Base-by-base conservation (phyloP, 2,797 vertebrate species). In the Gymnothorax reevesii region DNA sequence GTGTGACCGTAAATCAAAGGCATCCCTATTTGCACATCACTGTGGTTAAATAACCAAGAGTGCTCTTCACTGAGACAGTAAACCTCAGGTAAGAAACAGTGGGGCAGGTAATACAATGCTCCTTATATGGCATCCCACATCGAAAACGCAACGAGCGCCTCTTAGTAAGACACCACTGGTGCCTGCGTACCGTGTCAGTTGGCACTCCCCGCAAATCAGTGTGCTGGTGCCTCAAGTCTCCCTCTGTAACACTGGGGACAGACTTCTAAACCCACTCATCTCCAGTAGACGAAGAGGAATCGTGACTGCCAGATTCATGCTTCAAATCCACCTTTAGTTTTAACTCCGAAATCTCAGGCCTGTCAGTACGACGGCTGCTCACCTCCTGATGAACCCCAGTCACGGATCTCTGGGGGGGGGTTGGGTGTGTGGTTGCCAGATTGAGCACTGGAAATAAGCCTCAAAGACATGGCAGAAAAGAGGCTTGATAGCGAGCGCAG, bases 101-200 rank as follows among this genome's bases (percentile, higher is more conserved):
- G 49, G 75, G 86, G 73, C 83, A 86, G 86, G 88, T 89, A 73
- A 82, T 86, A 85, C 87, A 87, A 75, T 75, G 69, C 80, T 88
- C 73, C 79, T 64, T 42, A 80, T 62, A 85, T n/a, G 73, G 27
- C 42, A 80, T 82, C 5, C n/a, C 13, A 12, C 12, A 27, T 79
- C 49, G 2, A 25, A 55, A 54, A 52, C 77, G 1, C 64, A 9
- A n/a, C 64, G 9, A 22, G 64, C 17, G 64, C n/a, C 22, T n/a
- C 33, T 42, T 42, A 42, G 33, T 42, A 42, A 42, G 33, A 42
- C 33, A 42, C 33, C 33, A 42, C 33, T 42, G 33, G 33, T 42
- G 33, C 33, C n/a, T 27, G 66, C n/a, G 9, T 71, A 22, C 9
- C 55, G 42, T 49, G 55, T 42, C 33, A 54, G 52, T n/a, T 22